Evolutionary conservation across 2,888 invertebrate genomes (phyloP), one percentile per base, ranked within the genome.

Genomic region (Apodemia mormo): DNA sequence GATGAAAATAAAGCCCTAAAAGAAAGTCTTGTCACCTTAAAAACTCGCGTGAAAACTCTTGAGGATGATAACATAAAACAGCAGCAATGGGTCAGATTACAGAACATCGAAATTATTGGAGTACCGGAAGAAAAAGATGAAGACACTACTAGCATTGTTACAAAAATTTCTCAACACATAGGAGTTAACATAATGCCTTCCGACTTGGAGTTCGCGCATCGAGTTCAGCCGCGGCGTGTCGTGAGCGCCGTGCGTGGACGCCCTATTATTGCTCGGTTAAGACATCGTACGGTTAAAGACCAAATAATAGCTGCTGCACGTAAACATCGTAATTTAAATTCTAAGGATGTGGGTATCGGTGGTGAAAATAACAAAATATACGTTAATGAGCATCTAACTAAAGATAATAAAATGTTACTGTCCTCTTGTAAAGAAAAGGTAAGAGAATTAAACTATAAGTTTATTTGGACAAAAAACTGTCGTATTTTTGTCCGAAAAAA

Each of bases 21-120:
- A 7, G 56, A 56, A 29, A 29, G 22, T 22, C 56, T 56, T 8
- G 22, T 22, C 8, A 29, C 22, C 22, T 7, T 56, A 56, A 22
- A 56, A 29, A 2, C 29, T n/a, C 56, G 56, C 7, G 29, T 29
- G 22, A 56, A 56, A 14, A n/a, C 8, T 22, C 56, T 56, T 29
- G 56, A 56, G 56, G 56, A 56, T 2, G 56, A 56, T 2, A n/a
- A 22, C 56, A 29, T 9, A 2, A 58, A 68, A 52, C 71, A 73
- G 49, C 66, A 73, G 8, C 69, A 74, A 68, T 73, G 70, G 73
- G 73, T 69, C 9, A 54, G 72, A 29, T 29, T 71, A 6, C 70
- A 73, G 52, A 75, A 71, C 61, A 37, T 73, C 5, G 73, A 74
- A 67, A 72, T 74, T 8, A 61, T 66, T 6, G 74, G 73, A 2